Evolutionary conservation across 2,888 invertebrate species (phyloP), one percentile per base, ranked within the genome.

Genomic region (Oxycera nigricornis): DNA sequence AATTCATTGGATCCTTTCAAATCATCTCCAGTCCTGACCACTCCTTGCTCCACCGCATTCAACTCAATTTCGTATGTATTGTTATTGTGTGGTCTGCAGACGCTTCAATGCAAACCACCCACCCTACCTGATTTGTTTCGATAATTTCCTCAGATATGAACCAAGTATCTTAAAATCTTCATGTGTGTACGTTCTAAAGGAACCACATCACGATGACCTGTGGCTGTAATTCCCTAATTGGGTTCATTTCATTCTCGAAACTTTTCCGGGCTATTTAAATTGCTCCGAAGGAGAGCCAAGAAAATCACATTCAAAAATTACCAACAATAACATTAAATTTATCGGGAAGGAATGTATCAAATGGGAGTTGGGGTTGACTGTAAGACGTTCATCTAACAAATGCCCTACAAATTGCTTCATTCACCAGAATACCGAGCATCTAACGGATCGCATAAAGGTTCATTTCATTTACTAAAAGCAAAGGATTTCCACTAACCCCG

Each of bases 381-480:
- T 2, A 11, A 55, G 52, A 22, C 30, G 17, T 4, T 4, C 30
- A 28, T 65, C 24, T 65, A 7, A 2, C 35, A 65, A 65, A 65
- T 65, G 65, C 39, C 65, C 20, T 65, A 39, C 65, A 65, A 65
- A 65, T 65, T 65, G 41, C 41, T 65, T 41, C 39, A 65, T 65
- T 65, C 41, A 39, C 24, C 22, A 41, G 41, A 65, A 22, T 39
- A 17, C 39, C 30, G n/a, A 24, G n/a, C 24, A 17, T 2, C 39
- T 41, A 41, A 22, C 20, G 30, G 24, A 65, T 41, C 41, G 39
- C 24, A 41, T 41, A 41, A 41, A 65, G 17, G 65, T 24, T 41
- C 65, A 65, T 39, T 41, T 65, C 39, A 65, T 65, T 65, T 65
- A 20, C 41, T 39, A 61, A 61, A 61, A 61, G 61, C 61, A 30